Percentiles rank a stretch among this genome's conserved stretches.
Evolutionary conservation across 1,140 invertebrate species (phyloP).

Genomic region (Atta texana): DNA sequence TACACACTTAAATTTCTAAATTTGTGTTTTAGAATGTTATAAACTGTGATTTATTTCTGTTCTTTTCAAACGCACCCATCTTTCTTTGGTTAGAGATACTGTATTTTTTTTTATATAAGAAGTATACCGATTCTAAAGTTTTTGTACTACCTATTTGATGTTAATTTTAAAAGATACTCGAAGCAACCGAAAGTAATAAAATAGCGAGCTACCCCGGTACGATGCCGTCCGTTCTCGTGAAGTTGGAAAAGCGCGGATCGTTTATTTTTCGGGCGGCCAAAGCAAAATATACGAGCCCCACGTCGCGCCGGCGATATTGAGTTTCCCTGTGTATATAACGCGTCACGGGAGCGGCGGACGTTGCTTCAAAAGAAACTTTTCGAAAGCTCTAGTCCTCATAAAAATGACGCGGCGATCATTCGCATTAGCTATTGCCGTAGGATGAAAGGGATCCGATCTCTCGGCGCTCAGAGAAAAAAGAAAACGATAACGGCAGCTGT

Average conservation of each 20-base stretch:
- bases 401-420: constrained; percentile 36
- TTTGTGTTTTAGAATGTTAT: background rate
- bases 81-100: constrained; percentile 1
- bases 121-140: background rate
- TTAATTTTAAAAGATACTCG: constrained; percentile 45
- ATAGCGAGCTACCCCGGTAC: constrained; percentile 5
- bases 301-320: constrained; percentile 65
- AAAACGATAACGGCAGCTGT: background rate
- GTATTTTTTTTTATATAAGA: background rate
- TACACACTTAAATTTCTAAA: background rate
- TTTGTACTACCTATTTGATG: background rate
- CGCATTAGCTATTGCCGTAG: constrained; percentile 11
- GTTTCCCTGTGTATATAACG: constrained; percentile 60
- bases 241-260: constrained; percentile 61
- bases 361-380: constrained; percentile 65
- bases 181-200: constrained; percentile 60
- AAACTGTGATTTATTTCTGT: background rate
- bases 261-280: constrained; percentile 78
- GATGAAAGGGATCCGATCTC: constrained; percentile 21
- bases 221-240: constrained; percentile 57
- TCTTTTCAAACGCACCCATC: background rate
- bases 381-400: constrained; percentile 31
- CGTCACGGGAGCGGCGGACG: constrained; percentile 36
- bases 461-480: background rate
- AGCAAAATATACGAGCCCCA: constrained; percentile 74